Conservation (phyloP, 2,113 vertebrate genomes). For the Talpa occidentalis region DNA sequence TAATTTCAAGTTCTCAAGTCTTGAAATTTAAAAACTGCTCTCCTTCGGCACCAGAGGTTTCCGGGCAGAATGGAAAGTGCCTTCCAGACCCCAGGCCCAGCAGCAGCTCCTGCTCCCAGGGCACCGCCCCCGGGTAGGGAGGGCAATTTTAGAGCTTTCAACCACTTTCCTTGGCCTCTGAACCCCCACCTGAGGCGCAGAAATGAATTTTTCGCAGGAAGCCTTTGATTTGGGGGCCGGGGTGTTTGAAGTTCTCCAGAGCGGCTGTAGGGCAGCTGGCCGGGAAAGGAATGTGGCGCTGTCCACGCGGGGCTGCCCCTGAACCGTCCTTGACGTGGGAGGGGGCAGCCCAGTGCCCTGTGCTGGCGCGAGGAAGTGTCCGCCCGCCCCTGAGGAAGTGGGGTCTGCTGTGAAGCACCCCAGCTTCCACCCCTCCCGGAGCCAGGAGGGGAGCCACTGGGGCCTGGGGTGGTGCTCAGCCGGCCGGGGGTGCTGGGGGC, state of each 20-base stretch:
- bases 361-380: not conserved
- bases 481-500: not conserved
- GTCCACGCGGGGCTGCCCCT: not conserved
- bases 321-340: not conserved
- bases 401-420: not conserved
- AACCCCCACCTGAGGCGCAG: conserved; percentile 79
- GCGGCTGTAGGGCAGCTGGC: conserved; percentile 34
- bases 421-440: not conserved
- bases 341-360: not conserved
- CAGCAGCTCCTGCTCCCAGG: no score
- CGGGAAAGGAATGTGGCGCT: conserved; percentile 8
- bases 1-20: not conserved
- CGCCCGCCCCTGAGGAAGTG: not conserved
- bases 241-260: conserved; percentile 70
- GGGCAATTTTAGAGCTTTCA: conserved; percentile 52
- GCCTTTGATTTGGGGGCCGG: conserved; percentile 86
- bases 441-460: not conserved
- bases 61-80: no score
- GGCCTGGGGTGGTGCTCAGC: not conserved
- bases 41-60: not conserved
- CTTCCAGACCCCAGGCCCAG: no score
- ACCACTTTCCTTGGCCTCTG: conserved; percentile 77
- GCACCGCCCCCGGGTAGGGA: no score
- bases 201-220: conserved; percentile 89
- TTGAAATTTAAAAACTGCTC: not conserved